Evolutionary conservation across 2,797 vertebrate species (phyloP).

Genomic region (Rhadinocentrus ornatus): DNA sequence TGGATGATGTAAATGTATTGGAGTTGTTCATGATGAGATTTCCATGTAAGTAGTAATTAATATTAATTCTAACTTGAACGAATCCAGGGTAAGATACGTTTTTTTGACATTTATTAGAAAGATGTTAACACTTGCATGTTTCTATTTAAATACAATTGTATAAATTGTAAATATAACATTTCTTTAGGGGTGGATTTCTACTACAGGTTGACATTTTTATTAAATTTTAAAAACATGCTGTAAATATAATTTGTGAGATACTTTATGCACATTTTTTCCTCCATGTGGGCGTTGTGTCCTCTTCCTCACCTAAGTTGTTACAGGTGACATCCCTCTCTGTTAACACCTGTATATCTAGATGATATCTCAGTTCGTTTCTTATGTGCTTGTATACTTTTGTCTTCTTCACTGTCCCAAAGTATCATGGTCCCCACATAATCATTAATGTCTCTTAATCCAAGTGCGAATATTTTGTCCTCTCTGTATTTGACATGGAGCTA

Average conservation of each 20-base stretch:
- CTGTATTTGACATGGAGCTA: slow-evolving; percentile 78
- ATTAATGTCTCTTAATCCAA: slow-evolving; percentile 74
- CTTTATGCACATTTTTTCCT: slow-evolving; percentile 78
- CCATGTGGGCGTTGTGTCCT: slow-evolving; percentile 56
- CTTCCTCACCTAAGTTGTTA: slow-evolving; percentile 65
- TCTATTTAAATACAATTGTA: slow-evolving; percentile 88
- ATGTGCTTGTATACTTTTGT: slow-evolving; percentile 68
- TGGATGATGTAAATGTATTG: slow-evolving; percentile 73
- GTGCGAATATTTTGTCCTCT: slow-evolving; percentile 78
- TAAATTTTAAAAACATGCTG: slow-evolving; percentile 82
- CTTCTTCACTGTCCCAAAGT: slow-evolving; percentile 67
- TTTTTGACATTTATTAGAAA: slow-evolving; percentile 75
- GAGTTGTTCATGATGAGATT: slow-evolving; percentile 76
- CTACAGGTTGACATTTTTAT: slow-evolving; percentile 86
- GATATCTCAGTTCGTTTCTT: slow-evolving; percentile 65
- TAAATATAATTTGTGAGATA: slow-evolving; percentile 83
- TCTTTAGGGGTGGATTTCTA: slow-evolving; percentile 88
- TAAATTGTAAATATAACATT: slow-evolving; percentile 86
- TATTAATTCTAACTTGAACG: slow-evolving; percentile 81
- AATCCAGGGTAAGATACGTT: slow-evolving; percentile 83
- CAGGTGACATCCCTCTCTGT: slow-evolving; percentile 68
- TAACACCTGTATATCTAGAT: slow-evolving; percentile 76
- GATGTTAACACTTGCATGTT: slow-evolving; percentile 86
- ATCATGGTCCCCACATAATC: slow-evolving; percentile 71
- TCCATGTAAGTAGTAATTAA: slow-evolving; percentile 81